phyloP scores from a whole-genome alignment of 2,113 vertebrate species.

The Phalacrocorax carbo region DNA sequence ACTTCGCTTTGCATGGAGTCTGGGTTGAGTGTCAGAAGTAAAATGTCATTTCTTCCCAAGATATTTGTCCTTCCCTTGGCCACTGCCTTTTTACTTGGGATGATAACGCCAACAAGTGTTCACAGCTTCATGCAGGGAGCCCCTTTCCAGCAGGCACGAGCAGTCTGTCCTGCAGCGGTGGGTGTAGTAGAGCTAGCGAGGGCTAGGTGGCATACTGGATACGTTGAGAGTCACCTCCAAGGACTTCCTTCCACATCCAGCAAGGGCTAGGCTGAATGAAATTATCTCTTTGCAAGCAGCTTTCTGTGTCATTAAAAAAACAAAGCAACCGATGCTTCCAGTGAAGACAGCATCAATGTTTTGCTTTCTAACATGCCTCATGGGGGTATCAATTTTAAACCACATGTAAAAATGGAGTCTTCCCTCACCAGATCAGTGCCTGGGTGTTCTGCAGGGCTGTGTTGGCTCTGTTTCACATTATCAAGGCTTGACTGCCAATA shows the following conservation, averaged over 20 bases:
- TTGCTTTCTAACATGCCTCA: conserved; percentile 66
- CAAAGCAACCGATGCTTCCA: conserved; percentile 51
- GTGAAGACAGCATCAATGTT: conserved; percentile 67
- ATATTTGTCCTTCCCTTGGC: background rate
- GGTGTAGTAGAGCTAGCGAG: conserved; percentile 63
- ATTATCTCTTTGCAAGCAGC: conserved; percentile 53
- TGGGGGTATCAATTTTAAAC: conserved; percentile 65
- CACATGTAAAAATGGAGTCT: conserved; percentile 42
- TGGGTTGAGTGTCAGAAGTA: background rate
- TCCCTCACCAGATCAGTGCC: background rate
- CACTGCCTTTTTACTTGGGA: background rate
- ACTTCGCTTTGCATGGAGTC: background rate
- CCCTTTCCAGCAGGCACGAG: background rate
- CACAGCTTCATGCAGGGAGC: background rate
- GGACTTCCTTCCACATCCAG: conserved; percentile 42
- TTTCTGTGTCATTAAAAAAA: conserved; percentile 63
- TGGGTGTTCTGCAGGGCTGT: conserved; percentile 22
- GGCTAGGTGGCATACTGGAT: conserved; percentile 81
- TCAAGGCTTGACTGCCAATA: background rate
- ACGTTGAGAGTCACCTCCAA: conserved; percentile 64
- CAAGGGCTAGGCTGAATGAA: conserved; percentile 46
- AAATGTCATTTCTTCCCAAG: background rate
- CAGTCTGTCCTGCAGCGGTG: background rate
- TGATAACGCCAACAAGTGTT: background rate
- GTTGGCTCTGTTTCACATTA: conserved; percentile 32